A percentile compares a stretch with the other conserved stretches of the same genome.
phyloP scores from a whole-genome alignment of 1,140 invertebrate genomes.

The Nymphalis io region DNA sequence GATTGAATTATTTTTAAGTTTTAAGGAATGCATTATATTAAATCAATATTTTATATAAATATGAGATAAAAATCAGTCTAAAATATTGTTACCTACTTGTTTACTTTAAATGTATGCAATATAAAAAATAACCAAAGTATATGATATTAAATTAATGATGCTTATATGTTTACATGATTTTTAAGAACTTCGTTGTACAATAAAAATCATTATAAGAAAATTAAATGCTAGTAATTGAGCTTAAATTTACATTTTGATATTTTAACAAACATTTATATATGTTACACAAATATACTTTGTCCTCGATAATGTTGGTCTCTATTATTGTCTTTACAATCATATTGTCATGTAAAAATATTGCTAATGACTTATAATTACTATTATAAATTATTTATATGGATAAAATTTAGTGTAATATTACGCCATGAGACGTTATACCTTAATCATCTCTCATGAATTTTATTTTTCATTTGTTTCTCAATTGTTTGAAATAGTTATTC shows the following conservation, averaged over 20 bases:
- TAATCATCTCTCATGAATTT: conserved; percentile 23
- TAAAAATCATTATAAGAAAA: not conserved
- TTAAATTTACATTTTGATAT: conserved; percentile 7
- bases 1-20: conserved; percentile 23
- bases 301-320: conserved; percentile 47
- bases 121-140: not conserved
- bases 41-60: conserved; percentile 3
- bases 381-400: conserved; percentile 18
- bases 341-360: conserved; percentile 55
- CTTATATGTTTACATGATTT: not conserved
- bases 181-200: not conserved
- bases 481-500: not conserved
- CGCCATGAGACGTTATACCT: conserved; percentile 3
- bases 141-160: not conserved
- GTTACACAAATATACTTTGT: conserved; percentile 39
- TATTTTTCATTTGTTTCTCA: no score
- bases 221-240: not conserved
- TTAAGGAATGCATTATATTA: conserved; percentile 11
- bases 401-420: conserved; percentile 29
- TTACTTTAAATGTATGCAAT: not conserved
- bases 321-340: conserved; percentile 60
- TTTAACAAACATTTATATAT: conserved; percentile 21
- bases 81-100: conserved; percentile 5
- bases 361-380: conserved; percentile 22
- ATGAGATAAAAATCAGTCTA: conserved; percentile 22